phyloP scores from a whole-genome alignment of 2,113 vertebrate species.

The human region DNA sequence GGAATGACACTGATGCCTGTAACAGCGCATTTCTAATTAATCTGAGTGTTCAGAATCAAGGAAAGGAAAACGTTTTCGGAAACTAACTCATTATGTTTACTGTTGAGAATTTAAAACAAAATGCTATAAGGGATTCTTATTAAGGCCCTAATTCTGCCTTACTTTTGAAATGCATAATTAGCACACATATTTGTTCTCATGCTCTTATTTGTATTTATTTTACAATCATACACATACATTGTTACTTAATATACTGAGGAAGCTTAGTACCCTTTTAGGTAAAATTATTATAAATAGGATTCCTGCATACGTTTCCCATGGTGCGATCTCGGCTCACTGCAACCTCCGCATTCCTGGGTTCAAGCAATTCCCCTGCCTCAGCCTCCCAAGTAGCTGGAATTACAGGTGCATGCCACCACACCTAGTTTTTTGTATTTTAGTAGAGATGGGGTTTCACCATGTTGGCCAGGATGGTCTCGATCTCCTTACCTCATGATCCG shows the following conservation, averaged over 20 bases:
- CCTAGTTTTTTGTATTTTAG: too few species aligned
- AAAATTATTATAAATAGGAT: neutral
- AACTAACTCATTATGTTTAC: neutral
- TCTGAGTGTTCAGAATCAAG: neutral
- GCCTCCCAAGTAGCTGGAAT: too few species aligned
- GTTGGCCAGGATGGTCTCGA: too few species aligned
- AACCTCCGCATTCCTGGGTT: too few species aligned
- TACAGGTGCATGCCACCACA: too few species aligned
- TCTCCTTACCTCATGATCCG: too few species aligned
- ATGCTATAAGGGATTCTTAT: neutral
- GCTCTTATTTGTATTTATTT: neutral
- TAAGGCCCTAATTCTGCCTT: neutral
- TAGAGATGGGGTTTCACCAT: too few species aligned
- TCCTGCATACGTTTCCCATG: neutral
- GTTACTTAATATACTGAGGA: neutral
- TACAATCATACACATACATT: neutral
- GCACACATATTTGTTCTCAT: neutral
- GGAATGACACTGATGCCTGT: constrained; percentile 37
- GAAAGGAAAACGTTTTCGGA: neutral
- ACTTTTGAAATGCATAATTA: neutral
- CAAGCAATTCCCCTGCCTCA: too few species aligned
- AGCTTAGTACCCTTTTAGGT: neutral
- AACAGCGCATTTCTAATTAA: neutral
- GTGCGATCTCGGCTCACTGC: too few species aligned
- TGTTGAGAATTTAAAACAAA: constrained; percentile 3